These are phyloP conservation scores for Taphrorychus bicolor DNA, from an alignment of 2,888 invertebrate species.

Conservation along the genomic window DNA sequence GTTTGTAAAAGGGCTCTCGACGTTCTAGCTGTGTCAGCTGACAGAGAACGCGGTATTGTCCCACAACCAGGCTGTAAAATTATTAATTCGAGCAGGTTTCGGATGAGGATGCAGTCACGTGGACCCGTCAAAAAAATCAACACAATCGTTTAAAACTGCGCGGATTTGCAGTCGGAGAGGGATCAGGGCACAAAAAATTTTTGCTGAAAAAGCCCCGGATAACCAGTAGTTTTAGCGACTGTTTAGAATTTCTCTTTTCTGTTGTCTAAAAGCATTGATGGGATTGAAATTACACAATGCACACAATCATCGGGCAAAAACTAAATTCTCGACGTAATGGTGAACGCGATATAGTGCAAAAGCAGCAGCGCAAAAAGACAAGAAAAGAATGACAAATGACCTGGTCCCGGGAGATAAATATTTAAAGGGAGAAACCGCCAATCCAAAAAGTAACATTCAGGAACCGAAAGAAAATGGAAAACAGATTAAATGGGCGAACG, in stretches of 20 bases:
- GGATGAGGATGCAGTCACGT: conserved; percentile 6
- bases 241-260: too few species aligned
- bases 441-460: conserved; percentile 20
- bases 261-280: too few species aligned
- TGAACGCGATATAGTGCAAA: too few species aligned
- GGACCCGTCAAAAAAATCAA: conserved; percentile 17
- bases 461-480: conserved; percentile 51
- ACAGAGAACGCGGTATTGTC: conserved; percentile 16
- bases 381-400: background rate
- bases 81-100: conserved; percentile 20
- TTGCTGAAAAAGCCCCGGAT: background rate
- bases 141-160: conserved; percentile 21
- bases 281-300: too few species aligned
- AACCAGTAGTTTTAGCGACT: background rate
- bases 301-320: too few species aligned
- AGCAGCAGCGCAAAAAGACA: background rate
- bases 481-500: conserved; percentile 57
- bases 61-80: conserved; percentile 21
- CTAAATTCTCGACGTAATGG: too few species aligned
- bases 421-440: conserved; percentile 26
- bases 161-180: conserved; percentile 8
- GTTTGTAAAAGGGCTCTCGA: conserved; percentile 24
- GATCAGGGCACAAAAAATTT: conserved; percentile 2
- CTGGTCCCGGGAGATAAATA: conserved; percentile 11
- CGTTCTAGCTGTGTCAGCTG: conserved; percentile 25